Conservation (phyloP, 2,797 vertebrate species). For the Sebastolobus alascanus region DNA sequence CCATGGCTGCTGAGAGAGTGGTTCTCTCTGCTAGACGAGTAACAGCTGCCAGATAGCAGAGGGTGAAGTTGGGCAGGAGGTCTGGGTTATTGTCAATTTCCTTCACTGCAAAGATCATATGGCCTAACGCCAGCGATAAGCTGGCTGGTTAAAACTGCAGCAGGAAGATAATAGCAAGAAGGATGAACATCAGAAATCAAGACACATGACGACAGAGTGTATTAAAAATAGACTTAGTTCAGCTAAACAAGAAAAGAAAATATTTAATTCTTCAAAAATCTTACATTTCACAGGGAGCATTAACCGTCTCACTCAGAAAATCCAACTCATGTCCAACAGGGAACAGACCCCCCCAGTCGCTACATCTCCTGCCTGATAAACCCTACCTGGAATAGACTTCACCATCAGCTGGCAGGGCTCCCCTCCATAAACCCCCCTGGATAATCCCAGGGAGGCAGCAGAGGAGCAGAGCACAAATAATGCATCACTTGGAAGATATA, state of each 20-base stretch:
- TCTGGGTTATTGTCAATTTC: slow-evolving; percentile 70
- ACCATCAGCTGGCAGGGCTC: slow-evolving; percentile 51
- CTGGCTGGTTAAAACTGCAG: slow-evolving; percentile 33
- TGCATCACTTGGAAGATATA: slow-evolving; percentile 49
- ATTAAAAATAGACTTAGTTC: background rate
- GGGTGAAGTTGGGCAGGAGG: slow-evolving; percentile 66
- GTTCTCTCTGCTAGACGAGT: slow-evolving; percentile 62
- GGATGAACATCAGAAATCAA: background rate
- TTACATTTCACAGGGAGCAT: slow-evolving; percentile 47
- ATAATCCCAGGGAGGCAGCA: slow-evolving; percentile 42
- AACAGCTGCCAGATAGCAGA: slow-evolving; percentile 70
- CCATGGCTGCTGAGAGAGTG: slow-evolving; percentile 62
- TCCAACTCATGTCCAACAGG: slow-evolving; percentile 53
- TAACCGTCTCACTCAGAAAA: slow-evolving; percentile 29
- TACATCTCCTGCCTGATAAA: slow-evolving; percentile 66
- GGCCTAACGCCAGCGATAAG: slow-evolving; percentile 68
- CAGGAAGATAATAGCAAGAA: slow-evolving; percentile 3
- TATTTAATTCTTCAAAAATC: slow-evolving; percentile 1
- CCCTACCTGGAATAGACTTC: slow-evolving; percentile 50
- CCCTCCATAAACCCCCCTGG: slow-evolving; percentile 15
- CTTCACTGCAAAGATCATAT: slow-evolving; percentile 69
- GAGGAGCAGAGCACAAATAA: slow-evolving; percentile 49
- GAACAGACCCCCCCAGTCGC: slow-evolving; percentile 64
- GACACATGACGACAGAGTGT: background rate
- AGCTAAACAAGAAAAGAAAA: background rate